Evolutionary conservation across 2,797 vertebrate genomes (phyloP).

Genomic region (Limosa lapponica): DNA sequence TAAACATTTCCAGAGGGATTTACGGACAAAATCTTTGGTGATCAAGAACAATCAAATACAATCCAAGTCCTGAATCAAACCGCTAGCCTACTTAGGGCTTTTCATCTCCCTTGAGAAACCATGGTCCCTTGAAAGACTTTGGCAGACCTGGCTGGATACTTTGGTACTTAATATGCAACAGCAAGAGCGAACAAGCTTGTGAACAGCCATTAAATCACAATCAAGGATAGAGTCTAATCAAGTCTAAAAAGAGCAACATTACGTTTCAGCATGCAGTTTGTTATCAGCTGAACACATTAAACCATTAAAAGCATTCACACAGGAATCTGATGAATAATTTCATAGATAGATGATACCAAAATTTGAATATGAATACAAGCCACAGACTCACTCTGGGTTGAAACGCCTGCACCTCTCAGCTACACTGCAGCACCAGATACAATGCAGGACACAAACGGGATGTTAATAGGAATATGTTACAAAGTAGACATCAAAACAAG

Average conservation of each 20-base stretch:
- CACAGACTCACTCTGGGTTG: neutral
- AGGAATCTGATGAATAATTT: conserved; percentile 25
- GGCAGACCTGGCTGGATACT: conserved; percentile 58
- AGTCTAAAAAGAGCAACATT: conserved; percentile 31
- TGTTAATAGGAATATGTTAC: conserved; percentile 7
- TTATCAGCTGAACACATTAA: conserved; percentile 23
- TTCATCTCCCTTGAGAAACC: conserved; percentile 57
- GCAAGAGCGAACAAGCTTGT: conserved; percentile 49
- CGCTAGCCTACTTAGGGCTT: conserved; percentile 39
- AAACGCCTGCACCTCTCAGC: conserved; percentile 18
- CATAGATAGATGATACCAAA: conserved; percentile 37
- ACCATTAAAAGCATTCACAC: conserved; percentile 35
- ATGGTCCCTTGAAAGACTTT: conserved; percentile 38
- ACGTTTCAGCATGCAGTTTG: conserved; percentile 18
- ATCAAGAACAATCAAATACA: conserved; percentile 16
- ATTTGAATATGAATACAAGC: conserved; percentile 66
- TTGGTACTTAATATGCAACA: conserved; percentile 57
- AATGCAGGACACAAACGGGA: neutral
- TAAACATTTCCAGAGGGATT: neutral
- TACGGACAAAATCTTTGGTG: neutral
- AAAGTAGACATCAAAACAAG: neutral
- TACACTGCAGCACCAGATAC: neutral
- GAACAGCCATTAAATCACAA: conserved; percentile 48
- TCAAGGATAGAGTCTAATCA: conserved; percentile 16
- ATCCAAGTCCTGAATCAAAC: conserved; percentile 22